phyloP scores from a whole-genome alignment of 2,888 invertebrate species.

The Mimumesa dahlbomi region DNA sequence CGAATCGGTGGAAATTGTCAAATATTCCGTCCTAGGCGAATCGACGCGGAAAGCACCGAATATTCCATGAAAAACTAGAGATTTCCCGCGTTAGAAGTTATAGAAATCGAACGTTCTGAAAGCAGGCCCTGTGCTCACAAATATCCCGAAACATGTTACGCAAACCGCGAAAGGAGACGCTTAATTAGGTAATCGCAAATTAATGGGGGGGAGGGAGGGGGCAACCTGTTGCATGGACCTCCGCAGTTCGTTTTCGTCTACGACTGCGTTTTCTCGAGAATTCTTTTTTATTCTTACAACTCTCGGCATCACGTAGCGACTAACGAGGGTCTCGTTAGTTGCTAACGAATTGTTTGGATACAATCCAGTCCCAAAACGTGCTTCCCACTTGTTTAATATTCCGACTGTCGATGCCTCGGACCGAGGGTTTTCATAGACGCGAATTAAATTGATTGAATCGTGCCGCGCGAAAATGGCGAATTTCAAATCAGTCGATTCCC shows the following conservation, averaged over 20 bases:
- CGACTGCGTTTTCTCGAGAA: conserved; percentile 27
- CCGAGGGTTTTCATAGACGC: conserved; percentile 30
- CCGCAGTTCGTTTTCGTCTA: conserved; percentile 31
- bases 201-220: conserved; percentile 35
- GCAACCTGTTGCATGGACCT: conserved; percentile 65
- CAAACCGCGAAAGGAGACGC: no score
- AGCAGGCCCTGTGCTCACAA: no score
- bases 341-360: conserved; percentile 64
- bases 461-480: neutral
- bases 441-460: conserved; percentile 10
- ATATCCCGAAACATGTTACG: no score
- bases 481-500: no score
- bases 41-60: no score
- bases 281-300: conserved; percentile 21
- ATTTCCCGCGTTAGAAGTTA: no score
- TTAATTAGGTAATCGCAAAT: conserved; percentile 52
- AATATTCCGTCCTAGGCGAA: no score
- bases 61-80: no score
- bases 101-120: no score
- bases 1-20: no score
- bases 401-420: conserved; percentile 34
- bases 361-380: conserved; percentile 52
- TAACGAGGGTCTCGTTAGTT: conserved; percentile 62
- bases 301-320: conserved; percentile 48
- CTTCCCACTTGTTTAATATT: conserved; percentile 54